These are phyloP conservation scores for Xiphophorus birchmanni DNA, from an alignment of 2,797 vertebrate genomes.

Conservation along the genomic window DNA sequence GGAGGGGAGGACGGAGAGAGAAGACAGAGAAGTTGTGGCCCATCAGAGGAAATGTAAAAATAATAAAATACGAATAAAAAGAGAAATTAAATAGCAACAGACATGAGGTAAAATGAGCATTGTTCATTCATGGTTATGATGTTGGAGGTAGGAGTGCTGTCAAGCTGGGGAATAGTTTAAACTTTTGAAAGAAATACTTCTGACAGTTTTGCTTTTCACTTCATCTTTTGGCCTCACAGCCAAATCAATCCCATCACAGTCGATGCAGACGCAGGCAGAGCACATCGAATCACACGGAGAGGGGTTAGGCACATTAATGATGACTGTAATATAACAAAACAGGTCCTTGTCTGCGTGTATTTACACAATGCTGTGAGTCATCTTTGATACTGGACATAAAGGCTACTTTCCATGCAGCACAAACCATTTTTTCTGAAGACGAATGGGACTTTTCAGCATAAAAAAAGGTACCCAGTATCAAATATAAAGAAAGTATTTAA, in stretches of 20 bases:
- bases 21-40: conserved; percentile 35
- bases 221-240: conserved; percentile 55
- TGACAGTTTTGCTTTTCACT: conserved; percentile 63
- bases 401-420: conserved; percentile 27
- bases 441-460: conserved; percentile 10
- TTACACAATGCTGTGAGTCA: conserved; percentile 20
- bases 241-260: conserved; percentile 64
- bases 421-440: conserved; percentile 22
- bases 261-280: conserved; percentile 46
- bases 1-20: conserved; percentile 34
- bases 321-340: conserved; percentile 75
- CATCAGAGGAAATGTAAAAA: conserved; percentile 36
- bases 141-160: conserved; percentile 31
- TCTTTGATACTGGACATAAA: conserved; percentile 37
- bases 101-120: conserved; percentile 26
- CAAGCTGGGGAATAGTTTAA: conserved; percentile 43
- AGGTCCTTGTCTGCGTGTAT: conserved; percentile 57
- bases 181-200: conserved; percentile 61
- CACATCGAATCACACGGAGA: conserved; percentile 48
- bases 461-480: conserved; percentile 4
- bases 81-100: conserved; percentile 12
- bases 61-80: conserved; percentile 42
- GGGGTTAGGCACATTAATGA: conserved; percentile 60
- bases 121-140: conserved; percentile 45
- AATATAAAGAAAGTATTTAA: neutral